A percentile compares a stretch with the other conserved stretches of the same genome.
These are phyloP conservation scores for Alligator sinensis DNA, from an alignment of 2,113 vertebrate species.

Conservation along the genomic window DNA sequence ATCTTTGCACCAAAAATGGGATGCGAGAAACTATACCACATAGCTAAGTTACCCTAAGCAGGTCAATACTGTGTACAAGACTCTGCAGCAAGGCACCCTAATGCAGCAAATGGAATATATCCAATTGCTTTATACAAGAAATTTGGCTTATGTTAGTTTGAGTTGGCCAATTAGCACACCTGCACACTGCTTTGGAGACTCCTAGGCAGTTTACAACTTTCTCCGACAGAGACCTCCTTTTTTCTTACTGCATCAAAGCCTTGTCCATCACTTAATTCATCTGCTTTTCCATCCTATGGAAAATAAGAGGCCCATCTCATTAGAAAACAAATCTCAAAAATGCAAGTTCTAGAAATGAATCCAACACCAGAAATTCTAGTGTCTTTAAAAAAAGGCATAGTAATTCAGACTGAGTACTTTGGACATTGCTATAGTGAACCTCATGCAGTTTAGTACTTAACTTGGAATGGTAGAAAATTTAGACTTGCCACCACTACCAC, in stretches of 20 bases:
- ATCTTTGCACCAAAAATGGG: background rate
- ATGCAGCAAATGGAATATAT: background rate
- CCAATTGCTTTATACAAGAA: background rate
- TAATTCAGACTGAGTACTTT: background rate
- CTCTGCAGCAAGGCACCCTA: background rate
- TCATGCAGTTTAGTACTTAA: background rate
- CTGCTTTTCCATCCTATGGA: background rate
- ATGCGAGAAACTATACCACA: too few species aligned
- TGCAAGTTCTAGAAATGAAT: background rate
- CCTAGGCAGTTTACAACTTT: background rate
- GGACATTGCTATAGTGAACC: background rate
- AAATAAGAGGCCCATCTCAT: background rate
- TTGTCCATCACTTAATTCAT: background rate
- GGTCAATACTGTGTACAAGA: too few species aligned
- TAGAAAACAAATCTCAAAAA: background rate
- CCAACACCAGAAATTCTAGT: background rate
- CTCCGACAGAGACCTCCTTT: background rate
- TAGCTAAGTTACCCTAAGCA: too few species aligned
- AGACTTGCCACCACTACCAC: background rate
- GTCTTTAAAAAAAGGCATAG: background rate
- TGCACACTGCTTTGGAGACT: background rate
- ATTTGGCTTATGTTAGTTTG: background rate
- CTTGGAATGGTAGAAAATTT: background rate
- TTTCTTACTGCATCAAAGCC: background rate
- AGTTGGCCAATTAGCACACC: background rate